phyloP scores from a whole-genome alignment of 2,888 invertebrate species.

The Schizotus pectinicornis region DNA sequence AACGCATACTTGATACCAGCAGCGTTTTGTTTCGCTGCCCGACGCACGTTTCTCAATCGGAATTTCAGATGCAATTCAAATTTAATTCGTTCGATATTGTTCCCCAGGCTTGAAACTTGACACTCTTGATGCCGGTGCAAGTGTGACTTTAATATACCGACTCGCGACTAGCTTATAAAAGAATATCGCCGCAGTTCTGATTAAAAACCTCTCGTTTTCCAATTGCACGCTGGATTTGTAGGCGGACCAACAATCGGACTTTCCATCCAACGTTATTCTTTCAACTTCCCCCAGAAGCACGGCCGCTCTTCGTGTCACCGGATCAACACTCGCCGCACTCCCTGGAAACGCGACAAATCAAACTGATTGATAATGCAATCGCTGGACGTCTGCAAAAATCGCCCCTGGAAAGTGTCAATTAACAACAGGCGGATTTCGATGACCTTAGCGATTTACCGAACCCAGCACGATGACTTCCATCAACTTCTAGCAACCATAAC shows the following conservation, averaged over 20 bases:
- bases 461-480: too few relatives aligned
- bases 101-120: constrained; percentile 4
- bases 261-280: not conserved
- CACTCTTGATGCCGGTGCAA: constrained; percentile 3
- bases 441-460: too few relatives aligned
- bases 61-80: constrained; percentile 9
- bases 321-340: too few relatives aligned
- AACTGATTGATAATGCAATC: too few relatives aligned
- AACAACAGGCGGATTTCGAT: too few relatives aligned
- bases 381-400: too few relatives aligned
- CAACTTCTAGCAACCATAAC: too few relatives aligned
- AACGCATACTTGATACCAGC: not conserved
- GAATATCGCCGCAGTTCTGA: not conserved
- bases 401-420: too few relatives aligned
- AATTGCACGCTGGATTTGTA: too few relatives aligned
- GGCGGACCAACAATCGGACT: not conserved
- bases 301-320: too few relatives aligned
- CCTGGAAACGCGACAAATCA: too few relatives aligned
- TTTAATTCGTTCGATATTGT: constrained; percentile 21
- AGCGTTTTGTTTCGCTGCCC: constrained; percentile 2
- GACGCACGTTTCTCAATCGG: not conserved
- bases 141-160: not conserved
- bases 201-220: constrained; percentile 1
- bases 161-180: not conserved
- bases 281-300: too few relatives aligned